A percentile compares a stretch with the other conserved stretches of the same genome.
Conservation (phyloP, 2,797 vertebrate genomes). For the Rhynchonycteris naso region DNA sequence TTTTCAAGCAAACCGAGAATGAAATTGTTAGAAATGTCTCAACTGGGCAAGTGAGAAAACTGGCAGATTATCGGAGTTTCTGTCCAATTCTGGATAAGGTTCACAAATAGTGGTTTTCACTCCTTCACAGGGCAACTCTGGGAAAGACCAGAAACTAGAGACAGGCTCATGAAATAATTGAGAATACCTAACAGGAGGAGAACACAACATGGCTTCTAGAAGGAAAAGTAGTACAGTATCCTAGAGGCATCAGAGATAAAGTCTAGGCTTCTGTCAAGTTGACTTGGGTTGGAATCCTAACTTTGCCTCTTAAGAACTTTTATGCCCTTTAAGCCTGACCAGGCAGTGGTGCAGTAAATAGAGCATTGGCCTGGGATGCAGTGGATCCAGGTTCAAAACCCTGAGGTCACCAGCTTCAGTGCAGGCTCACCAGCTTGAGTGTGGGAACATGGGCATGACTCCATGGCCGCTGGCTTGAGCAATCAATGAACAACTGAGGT, state of each 20-base stretch:
- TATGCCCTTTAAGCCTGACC: no score
- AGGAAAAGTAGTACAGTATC: not conserved
- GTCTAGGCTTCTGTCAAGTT: not conserved
- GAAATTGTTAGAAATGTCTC: not conserved
- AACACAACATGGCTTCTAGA: not conserved
- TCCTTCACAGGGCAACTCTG: not conserved
- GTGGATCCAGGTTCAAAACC: no score
- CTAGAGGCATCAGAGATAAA: not conserved
- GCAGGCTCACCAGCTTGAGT: no score
- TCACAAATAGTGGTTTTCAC: not conserved
- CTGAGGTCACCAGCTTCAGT: no score
- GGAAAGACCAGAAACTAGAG: not conserved
- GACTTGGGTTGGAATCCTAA: not conserved
- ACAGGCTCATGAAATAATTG: not conserved
- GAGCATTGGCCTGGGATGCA: no score
- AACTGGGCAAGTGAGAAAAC: not conserved
- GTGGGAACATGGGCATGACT: no score
- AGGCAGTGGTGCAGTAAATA: no score
- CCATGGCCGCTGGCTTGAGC: no score
- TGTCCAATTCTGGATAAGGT: not conserved
- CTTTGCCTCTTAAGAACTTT: not conserved
- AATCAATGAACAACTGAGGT: no score
- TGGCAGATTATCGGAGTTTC: not conserved
- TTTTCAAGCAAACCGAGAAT: conserved; percentile 46
- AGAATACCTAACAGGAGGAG: not conserved